Base-by-base conservation (phyloP, 2,888 invertebrate species). In the Argyresthia goedartella region DNA sequence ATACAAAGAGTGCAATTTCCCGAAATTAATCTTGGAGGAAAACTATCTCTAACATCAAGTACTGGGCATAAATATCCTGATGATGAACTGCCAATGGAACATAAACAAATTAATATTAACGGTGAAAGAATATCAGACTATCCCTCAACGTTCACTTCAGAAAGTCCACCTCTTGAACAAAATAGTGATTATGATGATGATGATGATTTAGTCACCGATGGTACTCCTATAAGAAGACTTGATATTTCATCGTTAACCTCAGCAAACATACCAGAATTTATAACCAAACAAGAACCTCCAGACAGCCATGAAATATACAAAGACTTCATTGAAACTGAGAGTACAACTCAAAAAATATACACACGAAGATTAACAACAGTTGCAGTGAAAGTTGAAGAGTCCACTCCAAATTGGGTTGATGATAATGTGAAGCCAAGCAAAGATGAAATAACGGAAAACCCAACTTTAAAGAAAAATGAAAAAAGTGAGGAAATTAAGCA, bases 331-430 rank as follows among this genome's bases (percentile, higher is more conserved):
- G 52, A 50, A 35, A 48, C 46, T 46, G 25, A 16, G 4, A 34
- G 65, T 71, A 13, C 59, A 69, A 44, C 53, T 67, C 14, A 54
- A 54, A 14, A 60, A 63, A 44, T 25, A 25, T 25, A 25, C 25
- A 25, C 25, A 25, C 25, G 44, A 44, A 44, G 16, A 4, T 25
- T 25, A n/a, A 16, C 25, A 16, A n/a, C 46, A n/a, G 33, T 25
- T 25, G n/a, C n/a, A 9, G 46, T 25, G n/a, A 46, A 46, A 11
- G 33, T 16, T 7, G 46, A 33, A n/a, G 9, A 39, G 9, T 9
- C 10, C n/a, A 11, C 39, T n/a, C 3, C 10, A 11, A 39, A n/a
- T n/a, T 9, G 10, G n/a, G 3, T 3, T 11, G 39, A 39, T 8
- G 39, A 39, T 39, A 8, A 39, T 6, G 39, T 39, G 25, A 46